Base-by-base conservation (phyloP, 1,140 invertebrate genomes). In the Oncopodura yosiiana region DNA sequence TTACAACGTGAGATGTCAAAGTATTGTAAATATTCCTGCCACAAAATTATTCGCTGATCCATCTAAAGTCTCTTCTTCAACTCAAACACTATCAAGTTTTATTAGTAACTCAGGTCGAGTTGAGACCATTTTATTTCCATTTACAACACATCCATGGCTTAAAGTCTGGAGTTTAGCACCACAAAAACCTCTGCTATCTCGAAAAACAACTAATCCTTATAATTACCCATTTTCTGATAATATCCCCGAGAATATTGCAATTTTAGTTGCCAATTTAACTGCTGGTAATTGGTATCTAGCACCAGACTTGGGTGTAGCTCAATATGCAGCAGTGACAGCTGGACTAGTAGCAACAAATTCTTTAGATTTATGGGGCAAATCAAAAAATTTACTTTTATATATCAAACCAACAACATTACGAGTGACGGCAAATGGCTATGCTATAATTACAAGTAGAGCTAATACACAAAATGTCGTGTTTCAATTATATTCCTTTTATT, bases 311-410 rank as follows among this genome's bases (percentile, higher is more conserved):
- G 34, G 44, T 6, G 16, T n/a, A 0, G 8, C 36, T 3, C 11
- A 29, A n/a, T 18, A 14, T 3, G 12, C 29, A 21, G 21, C 48
- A n/a, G 14, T 32, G 3, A 9, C 3, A 5, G 11, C 32, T 6
- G 51, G 46, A 26, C 51, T 54, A 19, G 19, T 18, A 1, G 18
- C 30, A 34, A 38, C 50, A 8, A n/a, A 44, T 12, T 26, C 50
- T 6, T 21, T 18, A 21, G 54, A 61, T 23, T n/a, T 61, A 16
- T 61, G 54, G 54, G 60, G 60, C 18, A 21, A 45, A 1, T 50
- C 54, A 1, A 57, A 56, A 27, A 50, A 56, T 48, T 3, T 53
- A 19, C 36, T 61, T 27, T 30, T 57, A 3, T 54, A 57, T 24
- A 27, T 51, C 0, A 54, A 53, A 39, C 16, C 24, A 19, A 41